phyloP scores from a whole-genome alignment of 1,140 invertebrate species.

The Trichonephila clavata region DNA sequence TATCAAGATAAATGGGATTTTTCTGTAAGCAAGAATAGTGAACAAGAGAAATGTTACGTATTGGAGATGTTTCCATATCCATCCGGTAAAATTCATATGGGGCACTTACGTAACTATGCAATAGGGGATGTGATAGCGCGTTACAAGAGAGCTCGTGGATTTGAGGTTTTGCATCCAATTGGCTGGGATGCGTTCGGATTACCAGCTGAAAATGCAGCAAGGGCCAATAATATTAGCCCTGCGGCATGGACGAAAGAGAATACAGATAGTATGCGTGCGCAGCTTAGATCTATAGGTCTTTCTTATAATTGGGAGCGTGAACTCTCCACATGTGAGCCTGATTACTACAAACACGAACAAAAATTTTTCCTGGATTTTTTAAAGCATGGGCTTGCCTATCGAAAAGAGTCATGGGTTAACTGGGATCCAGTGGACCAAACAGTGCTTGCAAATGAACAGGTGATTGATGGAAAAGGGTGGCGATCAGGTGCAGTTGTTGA shows the following conservation, averaged over 20 bases:
- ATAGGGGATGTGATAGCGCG: background rate
- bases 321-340: background rate
- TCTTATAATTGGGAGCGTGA: background rate
- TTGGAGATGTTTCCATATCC: slow-evolving; percentile 20
- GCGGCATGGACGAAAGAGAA: background rate
- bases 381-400: background rate
- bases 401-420: background rate
- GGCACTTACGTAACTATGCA: background rate
- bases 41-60: background rate
- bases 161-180: background rate
- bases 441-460: slow-evolving; percentile 16
- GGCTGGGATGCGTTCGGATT: slow-evolving; percentile 22
- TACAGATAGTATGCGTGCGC: background rate
- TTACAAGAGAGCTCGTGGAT: background rate
- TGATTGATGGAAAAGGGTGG: background rate
- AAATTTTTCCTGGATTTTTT: background rate
- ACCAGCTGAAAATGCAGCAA: background rate
- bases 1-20: no score
- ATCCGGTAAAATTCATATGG: background rate
- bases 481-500: background rate
- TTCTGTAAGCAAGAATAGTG: no score
- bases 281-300: background rate
- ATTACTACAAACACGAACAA: background rate
- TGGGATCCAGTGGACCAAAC: background rate
- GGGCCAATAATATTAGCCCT: background rate